Evolutionary conservation across 2,113 vertebrate species (phyloP).

Genomic region (Physeter macrocephalus): DNA sequence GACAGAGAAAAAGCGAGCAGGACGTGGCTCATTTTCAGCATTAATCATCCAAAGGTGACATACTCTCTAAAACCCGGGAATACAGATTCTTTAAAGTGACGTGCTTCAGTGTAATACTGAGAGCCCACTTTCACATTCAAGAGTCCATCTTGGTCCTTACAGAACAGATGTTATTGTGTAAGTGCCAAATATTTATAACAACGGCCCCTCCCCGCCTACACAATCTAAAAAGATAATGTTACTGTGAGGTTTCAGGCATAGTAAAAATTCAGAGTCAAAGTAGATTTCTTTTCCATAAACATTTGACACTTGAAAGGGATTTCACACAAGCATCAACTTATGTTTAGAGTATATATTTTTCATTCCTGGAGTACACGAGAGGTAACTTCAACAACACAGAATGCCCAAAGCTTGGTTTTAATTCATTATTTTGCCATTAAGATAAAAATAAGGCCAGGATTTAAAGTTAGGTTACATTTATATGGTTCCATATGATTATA

Average conservation of each 20-base stretch:
- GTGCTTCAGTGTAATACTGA: background rate
- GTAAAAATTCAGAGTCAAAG: background rate
- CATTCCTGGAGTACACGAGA: background rate
- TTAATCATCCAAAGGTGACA: background rate
- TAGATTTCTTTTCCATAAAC: background rate
- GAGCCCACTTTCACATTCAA: background rate
- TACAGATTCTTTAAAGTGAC: background rate
- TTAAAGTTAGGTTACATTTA: background rate
- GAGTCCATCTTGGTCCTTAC: background rate
- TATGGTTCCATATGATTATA: background rate
- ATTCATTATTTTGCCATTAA: conserved; percentile 5
- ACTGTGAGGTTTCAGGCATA: background rate
- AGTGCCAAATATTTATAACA: background rate
- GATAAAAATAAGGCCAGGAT: background rate
- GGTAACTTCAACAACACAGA: background rate
- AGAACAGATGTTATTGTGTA: background rate
- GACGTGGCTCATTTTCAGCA: background rate
- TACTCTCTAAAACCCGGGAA: background rate
- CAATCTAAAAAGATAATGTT: no score
- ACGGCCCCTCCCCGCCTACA: background rate
- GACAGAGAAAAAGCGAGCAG: background rate
- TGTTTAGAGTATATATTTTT: background rate
- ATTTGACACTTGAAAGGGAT: background rate
- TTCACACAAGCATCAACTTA: background rate
- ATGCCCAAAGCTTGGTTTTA: background rate